Evolutionary conservation across 2,888 invertebrate genomes (phyloP).

Genomic region (Augochlorella aurata): DNA sequence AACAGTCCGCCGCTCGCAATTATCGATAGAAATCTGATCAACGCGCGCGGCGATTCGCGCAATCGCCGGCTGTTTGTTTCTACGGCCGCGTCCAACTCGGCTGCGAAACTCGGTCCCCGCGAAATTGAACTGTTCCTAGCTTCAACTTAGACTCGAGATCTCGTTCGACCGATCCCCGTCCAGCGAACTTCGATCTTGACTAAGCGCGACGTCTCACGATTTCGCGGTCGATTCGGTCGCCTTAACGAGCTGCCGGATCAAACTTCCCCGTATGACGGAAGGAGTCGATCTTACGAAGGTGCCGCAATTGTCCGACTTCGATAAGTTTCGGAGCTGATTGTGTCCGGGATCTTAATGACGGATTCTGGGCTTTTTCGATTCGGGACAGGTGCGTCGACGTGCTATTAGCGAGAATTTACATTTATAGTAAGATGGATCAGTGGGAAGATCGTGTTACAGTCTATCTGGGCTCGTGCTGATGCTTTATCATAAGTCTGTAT

Average conservation of each 20-base stretch:
- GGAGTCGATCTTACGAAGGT: background rate
- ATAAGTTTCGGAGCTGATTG: background rate
- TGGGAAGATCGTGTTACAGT: too few relatives aligned
- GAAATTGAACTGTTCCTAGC: background rate
- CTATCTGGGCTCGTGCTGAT: too few relatives aligned
- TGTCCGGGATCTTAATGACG: background rate
- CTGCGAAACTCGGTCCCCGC: background rate
- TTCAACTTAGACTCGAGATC: background rate
- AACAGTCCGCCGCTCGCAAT: background rate
- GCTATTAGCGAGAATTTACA: too few relatives aligned
- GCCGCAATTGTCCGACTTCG: background rate
- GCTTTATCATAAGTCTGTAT: too few relatives aligned
- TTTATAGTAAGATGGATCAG: too few relatives aligned
- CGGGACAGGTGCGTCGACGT: background rate
- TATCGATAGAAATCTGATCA: slow-evolving; percentile 11
- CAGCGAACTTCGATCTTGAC: background rate
- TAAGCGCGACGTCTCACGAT: background rate
- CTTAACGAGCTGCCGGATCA: background rate
- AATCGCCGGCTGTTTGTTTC: background rate
- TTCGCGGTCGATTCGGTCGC: background rate
- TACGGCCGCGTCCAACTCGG: too few relatives aligned
- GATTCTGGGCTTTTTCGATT: background rate
- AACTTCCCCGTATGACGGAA: background rate
- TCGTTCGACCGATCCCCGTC: background rate
- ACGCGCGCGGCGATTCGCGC: background rate